phyloP scores from a whole-genome alignment of 2,888 invertebrate genomes.

The Oxytorus armatus region DNA sequence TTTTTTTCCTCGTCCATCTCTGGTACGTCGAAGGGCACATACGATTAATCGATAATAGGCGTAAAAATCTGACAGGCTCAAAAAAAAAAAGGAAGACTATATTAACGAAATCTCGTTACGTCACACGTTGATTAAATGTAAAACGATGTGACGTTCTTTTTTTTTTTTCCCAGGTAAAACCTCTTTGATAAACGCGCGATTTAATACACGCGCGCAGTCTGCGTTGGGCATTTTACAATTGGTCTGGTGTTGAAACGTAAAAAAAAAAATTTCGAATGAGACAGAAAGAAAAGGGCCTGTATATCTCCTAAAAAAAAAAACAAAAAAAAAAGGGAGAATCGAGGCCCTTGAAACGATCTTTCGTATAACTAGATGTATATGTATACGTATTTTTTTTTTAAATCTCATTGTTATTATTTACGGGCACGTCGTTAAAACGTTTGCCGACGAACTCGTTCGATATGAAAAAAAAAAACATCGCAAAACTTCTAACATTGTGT shows the following conservation, averaged over 20 bases:
- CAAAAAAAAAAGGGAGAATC: background rate
- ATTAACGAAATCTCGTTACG: too few species aligned
- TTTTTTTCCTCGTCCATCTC: background rate
- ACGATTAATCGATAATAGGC: too few species aligned
- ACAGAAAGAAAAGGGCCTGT: background rate
- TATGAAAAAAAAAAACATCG: constrained; percentile 31
- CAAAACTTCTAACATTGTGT: constrained; percentile 83
- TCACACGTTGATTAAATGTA: background rate
- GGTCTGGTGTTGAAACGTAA: constrained; percentile 73
- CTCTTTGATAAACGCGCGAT: too few species aligned
- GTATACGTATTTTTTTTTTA: background rate
- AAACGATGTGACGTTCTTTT: background rate
- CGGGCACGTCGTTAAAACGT: constrained; percentile 45
- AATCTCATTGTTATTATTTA: constrained; percentile 15
- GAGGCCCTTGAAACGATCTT: constrained; percentile 14
- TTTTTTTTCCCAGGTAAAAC: background rate
- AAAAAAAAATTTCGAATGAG: background rate
- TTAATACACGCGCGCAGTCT: constrained; percentile 47
- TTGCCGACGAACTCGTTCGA: constrained; percentile 33
- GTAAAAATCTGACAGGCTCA: background rate
- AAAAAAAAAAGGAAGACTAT: background rate
- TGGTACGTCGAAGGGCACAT: too few species aligned
- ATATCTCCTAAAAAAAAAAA: constrained; percentile 4
- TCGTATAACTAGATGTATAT: constrained; percentile 9
- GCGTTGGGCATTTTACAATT: constrained; percentile 83